Percentiles rank a stretch among this genome's conserved stretches.
phyloP scores from a whole-genome alignment of 2,888 invertebrate genomes.

The Conomelus anceps region DNA sequence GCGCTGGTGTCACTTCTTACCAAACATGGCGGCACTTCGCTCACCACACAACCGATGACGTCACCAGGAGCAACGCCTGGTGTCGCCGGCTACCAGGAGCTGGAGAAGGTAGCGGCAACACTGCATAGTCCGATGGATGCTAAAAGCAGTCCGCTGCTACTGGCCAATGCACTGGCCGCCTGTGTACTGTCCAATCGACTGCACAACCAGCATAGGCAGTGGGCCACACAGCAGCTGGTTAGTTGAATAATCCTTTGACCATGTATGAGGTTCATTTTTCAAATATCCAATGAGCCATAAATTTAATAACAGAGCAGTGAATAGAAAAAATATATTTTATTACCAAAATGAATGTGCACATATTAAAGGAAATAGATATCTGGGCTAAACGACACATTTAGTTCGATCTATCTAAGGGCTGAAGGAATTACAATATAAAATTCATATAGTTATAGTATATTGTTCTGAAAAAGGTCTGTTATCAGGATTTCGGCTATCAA shows the following conservation, averaged over 20 bases:
- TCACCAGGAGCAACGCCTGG: background rate
- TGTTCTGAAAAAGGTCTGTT: no score
- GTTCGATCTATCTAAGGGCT: no score
- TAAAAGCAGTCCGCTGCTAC: conserved; percentile 42
- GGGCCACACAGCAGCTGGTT: conserved; percentile 56
- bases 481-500: no score
- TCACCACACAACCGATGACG: conserved; percentile 28
- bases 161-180: conserved; percentile 54
- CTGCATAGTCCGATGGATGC: conserved; percentile 34
- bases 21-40: conserved; percentile 42
- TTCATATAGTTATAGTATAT: no score
- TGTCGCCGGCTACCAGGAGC: conserved; percentile 7
- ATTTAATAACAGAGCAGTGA: no score
- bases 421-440: no score
- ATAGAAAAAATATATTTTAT: no score
- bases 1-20: conserved; percentile 52
- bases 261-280: background rate
- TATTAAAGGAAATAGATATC: no score
- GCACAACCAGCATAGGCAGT: conserved; percentile 48
- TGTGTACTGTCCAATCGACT: conserved; percentile 51
- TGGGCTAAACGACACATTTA: no score
- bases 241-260: conserved; percentile 30
- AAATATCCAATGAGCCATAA: background rate
- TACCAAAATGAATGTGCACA: no score
- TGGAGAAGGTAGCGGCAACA: conserved; percentile 10